A percentile compares a stretch with the other conserved stretches of the same genome.
phyloP scores from a whole-genome alignment of 2,113 vertebrate species.

The Loxodonta africana region DNA sequence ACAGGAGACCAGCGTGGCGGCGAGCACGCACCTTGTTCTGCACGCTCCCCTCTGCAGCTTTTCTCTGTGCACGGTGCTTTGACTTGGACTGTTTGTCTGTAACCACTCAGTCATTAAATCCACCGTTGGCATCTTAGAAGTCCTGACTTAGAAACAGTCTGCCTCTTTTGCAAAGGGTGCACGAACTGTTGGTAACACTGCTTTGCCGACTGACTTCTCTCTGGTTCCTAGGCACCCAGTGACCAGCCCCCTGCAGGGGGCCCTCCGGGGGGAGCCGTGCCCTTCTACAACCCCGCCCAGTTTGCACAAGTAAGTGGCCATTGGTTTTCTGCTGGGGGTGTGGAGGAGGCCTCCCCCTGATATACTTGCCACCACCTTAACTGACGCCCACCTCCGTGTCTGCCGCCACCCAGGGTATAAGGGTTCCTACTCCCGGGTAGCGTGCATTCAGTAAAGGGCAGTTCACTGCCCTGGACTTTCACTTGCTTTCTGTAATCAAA shows the following conservation, averaged over 20 bases:
- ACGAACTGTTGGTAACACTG: fast-evolving
- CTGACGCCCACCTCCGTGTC: no score
- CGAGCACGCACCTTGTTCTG: no score
- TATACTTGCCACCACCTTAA: no score
- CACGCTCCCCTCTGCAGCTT: background rate
- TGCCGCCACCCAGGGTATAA: no score
- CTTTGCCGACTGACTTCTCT: background rate
- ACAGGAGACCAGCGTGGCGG: no score
- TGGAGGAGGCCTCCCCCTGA: no score
- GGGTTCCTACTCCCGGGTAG: no score
- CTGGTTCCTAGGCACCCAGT: conserved; percentile 77
- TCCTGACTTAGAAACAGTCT: background rate
- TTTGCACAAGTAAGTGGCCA: conserved; percentile 92
- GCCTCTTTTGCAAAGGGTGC: background rate
- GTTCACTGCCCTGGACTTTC: no score
- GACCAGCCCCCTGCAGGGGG: conserved; percentile 76
- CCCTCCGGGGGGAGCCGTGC: conserved; percentile 88
- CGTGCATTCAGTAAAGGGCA: no score
- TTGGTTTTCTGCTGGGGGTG: background rate
- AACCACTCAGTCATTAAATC: background rate
- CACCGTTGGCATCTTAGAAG: background rate
- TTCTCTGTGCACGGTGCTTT: conserved; percentile 75
- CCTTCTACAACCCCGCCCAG: conserved; percentile 95
- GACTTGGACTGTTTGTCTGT: background rate
- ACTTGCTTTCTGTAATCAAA: no score